A percentile compares a stretch with the other conserved stretches of the same genome.
These are phyloP conservation scores for Echinops telfairi DNA, from an alignment of 2,113 vertebrate species.

Conservation along the genomic window DNA sequence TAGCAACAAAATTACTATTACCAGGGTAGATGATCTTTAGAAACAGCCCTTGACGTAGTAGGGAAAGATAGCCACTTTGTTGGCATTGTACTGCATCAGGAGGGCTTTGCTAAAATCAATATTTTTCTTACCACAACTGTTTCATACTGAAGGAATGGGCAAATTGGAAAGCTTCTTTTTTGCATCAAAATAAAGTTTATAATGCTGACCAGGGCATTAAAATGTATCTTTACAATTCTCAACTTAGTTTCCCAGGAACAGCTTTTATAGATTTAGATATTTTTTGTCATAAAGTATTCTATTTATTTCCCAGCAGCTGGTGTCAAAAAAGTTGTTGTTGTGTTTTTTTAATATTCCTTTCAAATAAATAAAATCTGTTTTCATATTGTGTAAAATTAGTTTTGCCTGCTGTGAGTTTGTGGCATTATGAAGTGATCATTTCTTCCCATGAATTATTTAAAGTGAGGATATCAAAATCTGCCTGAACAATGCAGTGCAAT, in stretches of 20 bases:
- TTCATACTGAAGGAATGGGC: conserved; percentile 22
- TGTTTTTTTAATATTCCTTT: conserved; percentile 91
- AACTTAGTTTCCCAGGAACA: conserved; percentile 85
- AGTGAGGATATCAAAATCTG: conserved; percentile 86
- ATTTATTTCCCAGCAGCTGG: conserved; percentile 92
- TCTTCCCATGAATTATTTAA: conserved; percentile 91
- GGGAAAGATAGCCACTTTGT: background rate
- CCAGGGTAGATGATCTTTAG: conserved; percentile 52
- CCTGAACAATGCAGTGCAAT: conserved; percentile 83
- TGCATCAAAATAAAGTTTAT: conserved; percentile 71
- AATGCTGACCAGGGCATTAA: conserved; percentile 82
- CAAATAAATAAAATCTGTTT: conserved; percentile 93
- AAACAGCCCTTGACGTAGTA: conserved; percentile 10
- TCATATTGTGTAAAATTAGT: conserved; percentile 90
- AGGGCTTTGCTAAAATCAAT: conserved; percentile 55
- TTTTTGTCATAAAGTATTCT: conserved; percentile 90
- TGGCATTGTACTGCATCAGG: background rate
- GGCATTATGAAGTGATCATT: conserved; percentile 90
- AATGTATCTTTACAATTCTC: conserved; percentile 82
- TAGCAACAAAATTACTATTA: background rate
- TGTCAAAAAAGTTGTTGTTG: conserved; percentile 91
- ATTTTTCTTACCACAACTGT: conserved; percentile 10
- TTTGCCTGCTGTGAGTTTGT: conserved; percentile 91
- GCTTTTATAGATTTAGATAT: conserved; percentile 86
- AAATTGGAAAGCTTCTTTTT: conserved; percentile 43